Conservation (phyloP, 92 coral and sea anemone species). For the Scolanthus callimorphus region DNA sequence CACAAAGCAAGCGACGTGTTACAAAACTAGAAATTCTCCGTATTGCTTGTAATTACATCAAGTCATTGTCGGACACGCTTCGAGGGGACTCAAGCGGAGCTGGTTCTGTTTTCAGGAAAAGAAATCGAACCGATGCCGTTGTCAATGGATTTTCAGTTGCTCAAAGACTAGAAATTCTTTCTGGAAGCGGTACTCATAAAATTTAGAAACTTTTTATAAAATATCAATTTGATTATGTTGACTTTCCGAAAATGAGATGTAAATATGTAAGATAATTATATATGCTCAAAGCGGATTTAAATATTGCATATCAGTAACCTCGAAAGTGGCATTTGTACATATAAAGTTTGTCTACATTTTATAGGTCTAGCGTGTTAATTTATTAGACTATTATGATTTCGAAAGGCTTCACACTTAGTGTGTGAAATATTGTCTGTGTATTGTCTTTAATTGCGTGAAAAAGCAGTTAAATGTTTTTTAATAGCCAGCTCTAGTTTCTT, state of each 20-base stretch:
- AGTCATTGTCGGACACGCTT: slow-evolving; percentile 89
- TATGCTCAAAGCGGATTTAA: no score
- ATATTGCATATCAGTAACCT: no score
- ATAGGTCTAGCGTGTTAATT: no score
- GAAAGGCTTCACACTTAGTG: no score
- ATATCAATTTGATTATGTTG: neutral
- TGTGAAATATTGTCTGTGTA: no score
- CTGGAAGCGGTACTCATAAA: slow-evolving; percentile 38
- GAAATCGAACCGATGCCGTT: slow-evolving; percentile 58
- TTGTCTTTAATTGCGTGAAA: no score
- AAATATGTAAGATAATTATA: no score
- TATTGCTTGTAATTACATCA: slow-evolving; percentile 95
- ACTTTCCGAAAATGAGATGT: neutral
- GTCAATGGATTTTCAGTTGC: slow-evolving; percentile 96
- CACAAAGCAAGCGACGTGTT: slow-evolving; percentile 90
- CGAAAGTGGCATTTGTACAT: no score
- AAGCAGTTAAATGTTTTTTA: no score
- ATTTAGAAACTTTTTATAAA: neutral
- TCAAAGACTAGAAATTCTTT: slow-evolving; percentile 89
- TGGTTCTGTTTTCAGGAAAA: slow-evolving; percentile 43
- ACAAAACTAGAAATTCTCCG: slow-evolving; percentile 93
- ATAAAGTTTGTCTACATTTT: no score
- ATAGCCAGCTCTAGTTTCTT: no score
- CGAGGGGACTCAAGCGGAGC: slow-evolving; percentile 57
- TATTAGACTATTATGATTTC: no score